A percentile compares a stretch with the other conserved stretches of the same genome.
Evolutionary conservation across 2,888 invertebrate species (phyloP).

Genomic region (Troglohyphantes excavatus): DNA sequence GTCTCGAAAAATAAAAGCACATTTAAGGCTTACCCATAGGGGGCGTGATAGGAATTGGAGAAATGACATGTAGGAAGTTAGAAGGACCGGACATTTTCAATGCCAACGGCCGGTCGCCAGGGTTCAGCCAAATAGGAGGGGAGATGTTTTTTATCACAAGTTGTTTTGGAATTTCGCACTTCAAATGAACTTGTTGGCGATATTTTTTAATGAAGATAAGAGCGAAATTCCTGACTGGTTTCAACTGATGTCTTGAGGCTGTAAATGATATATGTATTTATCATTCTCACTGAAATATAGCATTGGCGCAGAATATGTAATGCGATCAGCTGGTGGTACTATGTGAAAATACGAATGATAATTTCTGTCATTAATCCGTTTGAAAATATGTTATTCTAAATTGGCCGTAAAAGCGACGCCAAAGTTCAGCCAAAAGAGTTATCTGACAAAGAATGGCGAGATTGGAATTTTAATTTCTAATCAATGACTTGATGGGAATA

Average conservation of each 20-base stretch:
- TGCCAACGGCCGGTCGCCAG: background rate
- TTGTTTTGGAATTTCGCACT: background rate
- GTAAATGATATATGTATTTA: background rate
- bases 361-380: no score
- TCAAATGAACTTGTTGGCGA: background rate
- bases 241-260: background rate
- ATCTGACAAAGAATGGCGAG: no score
- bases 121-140: background rate
- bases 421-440: no score
- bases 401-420: no score
- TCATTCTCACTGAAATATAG: no score
- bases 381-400: no score
- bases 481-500: no score
- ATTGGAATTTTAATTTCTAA: no score
- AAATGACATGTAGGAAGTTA: background rate
- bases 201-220: background rate
- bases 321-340: no score
- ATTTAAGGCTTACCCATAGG: slow-evolving; percentile 3
- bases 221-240: background rate
- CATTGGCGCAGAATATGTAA: no score
- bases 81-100: background rate
- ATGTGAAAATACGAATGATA: no score
- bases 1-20: background rate
- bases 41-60: background rate
- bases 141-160: no score